These are phyloP conservation scores for Furnarius figulus DNA, from an alignment of 2,113 vertebrate species.

Conservation along the genomic window DNA sequence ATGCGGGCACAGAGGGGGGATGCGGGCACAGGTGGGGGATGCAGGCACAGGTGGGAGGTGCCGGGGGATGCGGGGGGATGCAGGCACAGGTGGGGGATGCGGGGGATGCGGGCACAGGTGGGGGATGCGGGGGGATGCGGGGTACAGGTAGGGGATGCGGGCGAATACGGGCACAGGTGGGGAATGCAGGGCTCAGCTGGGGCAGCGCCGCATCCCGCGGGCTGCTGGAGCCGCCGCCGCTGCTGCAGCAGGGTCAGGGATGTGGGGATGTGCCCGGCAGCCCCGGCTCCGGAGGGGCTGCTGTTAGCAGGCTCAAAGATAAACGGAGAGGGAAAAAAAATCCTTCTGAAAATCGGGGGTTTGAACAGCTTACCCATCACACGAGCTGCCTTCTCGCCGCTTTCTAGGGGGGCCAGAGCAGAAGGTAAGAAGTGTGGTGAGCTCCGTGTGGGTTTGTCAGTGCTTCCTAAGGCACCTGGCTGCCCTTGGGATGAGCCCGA, in stretches of 20 bases:
- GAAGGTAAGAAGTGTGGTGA: not conserved
- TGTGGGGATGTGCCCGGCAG: not conserved
- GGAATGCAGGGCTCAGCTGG: not conserved
- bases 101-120: not conserved
- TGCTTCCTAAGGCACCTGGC: not conserved
- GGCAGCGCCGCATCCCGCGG: not conserved
- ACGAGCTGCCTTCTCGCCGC: accelerated
- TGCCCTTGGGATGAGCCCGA: not conserved
- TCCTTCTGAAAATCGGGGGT: accelerated
- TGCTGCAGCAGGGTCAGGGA: not conserved
- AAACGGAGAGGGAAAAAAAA: not conserved
- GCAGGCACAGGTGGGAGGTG: not conserved
- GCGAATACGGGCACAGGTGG: not conserved
- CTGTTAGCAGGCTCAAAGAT: not conserved
- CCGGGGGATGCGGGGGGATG: not conserved
- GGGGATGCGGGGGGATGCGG: too few species aligned
- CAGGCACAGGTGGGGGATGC: not conserved
- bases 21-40: too few species aligned
- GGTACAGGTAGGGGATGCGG: too few species aligned
- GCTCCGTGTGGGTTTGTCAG: not conserved
- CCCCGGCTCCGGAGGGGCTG: not conserved
- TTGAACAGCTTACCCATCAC: accelerated
- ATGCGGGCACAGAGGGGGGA: too few species aligned
- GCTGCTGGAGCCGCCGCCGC: not conserved
- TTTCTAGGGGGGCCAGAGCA: not conserved